Evolutionary conservation across 2,888 invertebrate species (phyloP).

Genomic region (Parnassius orleans): DNA sequence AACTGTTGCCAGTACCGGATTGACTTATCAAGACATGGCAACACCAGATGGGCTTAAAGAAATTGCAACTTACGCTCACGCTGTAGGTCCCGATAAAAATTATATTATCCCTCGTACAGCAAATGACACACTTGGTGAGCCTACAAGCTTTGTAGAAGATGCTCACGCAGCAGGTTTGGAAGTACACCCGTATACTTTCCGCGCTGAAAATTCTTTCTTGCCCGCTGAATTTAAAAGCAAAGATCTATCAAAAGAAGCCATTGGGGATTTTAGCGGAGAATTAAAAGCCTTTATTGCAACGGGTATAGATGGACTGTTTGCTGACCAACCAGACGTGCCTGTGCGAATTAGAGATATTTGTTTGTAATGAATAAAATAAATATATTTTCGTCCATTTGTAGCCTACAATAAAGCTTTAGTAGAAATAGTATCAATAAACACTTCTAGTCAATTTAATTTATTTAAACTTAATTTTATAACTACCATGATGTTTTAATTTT

Average conservation of each 20-base stretch:
- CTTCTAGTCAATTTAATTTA: too few species aligned
- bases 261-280: slow-evolving; percentile 60
- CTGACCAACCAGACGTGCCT: slow-evolving; percentile 66
- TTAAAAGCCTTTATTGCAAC: slow-evolving; percentile 53
- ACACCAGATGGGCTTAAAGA: slow-evolving; percentile 60
- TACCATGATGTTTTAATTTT: too few species aligned
- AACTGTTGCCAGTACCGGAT: slow-evolving; percentile 42
- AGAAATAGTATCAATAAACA: too few species aligned
- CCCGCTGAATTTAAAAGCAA: slow-evolving; percentile 58
- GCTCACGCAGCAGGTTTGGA: slow-evolving; percentile 65
- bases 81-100: slow-evolving; percentile 66
- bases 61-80: slow-evolving; percentile 64
- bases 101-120: slow-evolving; percentile 62
- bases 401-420: too few species aligned
- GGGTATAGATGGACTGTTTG: slow-evolving; percentile 68
- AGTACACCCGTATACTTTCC: slow-evolving; percentile 70
- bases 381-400: too few species aligned
- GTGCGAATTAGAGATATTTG: slow-evolving; percentile 50
- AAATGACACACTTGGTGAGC: slow-evolving; percentile 48
- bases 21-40: slow-evolving; percentile 66
- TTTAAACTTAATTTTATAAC: too few species aligned
- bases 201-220: slow-evolving; percentile 62
- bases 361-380: slow-evolving; percentile 1
- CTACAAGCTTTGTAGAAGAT: slow-evolving; percentile 57
- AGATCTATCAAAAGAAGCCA: slow-evolving; percentile 43